These are phyloP conservation scores for Trichonephila inaurata DNA, from an alignment of 1,140 invertebrate species.

Conservation along the genomic window DNA sequence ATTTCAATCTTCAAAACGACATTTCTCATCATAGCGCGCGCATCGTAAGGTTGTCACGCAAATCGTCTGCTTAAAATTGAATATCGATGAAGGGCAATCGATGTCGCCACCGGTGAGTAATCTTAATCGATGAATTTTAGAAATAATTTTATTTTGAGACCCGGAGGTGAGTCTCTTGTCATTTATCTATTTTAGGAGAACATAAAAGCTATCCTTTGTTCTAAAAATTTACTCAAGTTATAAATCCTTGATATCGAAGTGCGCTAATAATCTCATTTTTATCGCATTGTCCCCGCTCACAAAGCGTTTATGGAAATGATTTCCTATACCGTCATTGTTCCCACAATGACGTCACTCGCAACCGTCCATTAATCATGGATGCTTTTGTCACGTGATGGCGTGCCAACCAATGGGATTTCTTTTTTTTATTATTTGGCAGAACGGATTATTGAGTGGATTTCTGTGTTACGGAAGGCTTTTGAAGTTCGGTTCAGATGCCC, in stretches of 20 bases:
- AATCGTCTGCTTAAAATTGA: conserved; percentile 47
- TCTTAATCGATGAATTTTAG: conserved; percentile 62
- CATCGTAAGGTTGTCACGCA: conserved; percentile 34
- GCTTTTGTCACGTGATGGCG: conserved; percentile 73
- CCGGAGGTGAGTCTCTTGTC: conserved; percentile 23
- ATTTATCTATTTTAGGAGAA: conserved; percentile 66
- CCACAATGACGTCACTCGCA: conserved; percentile 55
- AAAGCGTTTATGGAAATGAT: conserved; percentile 74
- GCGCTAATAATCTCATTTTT: conserved; percentile 73
- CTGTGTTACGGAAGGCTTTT: conserved; percentile 70
- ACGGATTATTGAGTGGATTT: conserved; percentile 72
- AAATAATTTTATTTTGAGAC: conserved; percentile 54
- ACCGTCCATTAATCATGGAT: conserved; percentile 71
- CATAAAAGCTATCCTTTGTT: conserved; percentile 68
- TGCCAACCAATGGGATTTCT: conserved; percentile 62
- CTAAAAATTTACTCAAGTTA: conserved; percentile 70
- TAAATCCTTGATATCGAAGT: conserved; percentile 73
- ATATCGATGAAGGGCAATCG: conserved; percentile 61
- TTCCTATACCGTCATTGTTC: conserved; percentile 72
- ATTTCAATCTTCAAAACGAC: not conserved
- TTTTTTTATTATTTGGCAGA: conserved; percentile 63
- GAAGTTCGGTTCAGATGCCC: conserved; percentile 50
- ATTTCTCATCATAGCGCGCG: conserved; percentile 24
- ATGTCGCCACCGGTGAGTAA: conserved; percentile 53
- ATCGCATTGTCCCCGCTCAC: conserved; percentile 69